phyloP scores from a whole-genome alignment of 2,113 vertebrate genomes.

The Cephalopterus ornatus region DNA sequence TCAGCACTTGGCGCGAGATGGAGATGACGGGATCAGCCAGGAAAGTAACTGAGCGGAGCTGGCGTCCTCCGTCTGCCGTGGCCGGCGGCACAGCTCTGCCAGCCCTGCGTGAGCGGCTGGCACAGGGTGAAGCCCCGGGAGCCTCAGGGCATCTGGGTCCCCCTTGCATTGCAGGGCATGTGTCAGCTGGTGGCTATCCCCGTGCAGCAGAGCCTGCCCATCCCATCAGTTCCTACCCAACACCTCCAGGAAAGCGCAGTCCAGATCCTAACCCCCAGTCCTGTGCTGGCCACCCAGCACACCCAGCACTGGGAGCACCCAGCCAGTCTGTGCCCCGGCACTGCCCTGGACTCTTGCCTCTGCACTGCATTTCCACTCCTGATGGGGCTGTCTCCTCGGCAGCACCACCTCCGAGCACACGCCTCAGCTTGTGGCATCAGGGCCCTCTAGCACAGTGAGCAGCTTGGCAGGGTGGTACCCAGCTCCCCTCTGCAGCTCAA shows the following conservation, averaged over 20 bases:
- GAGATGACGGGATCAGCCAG: slow-evolving; percentile 57
- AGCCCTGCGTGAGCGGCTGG: not conserved
- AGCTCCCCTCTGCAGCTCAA: not conserved
- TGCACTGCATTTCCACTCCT: rapidly evolving
- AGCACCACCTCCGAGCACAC: not conserved
- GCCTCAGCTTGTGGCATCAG: rapidly evolving
- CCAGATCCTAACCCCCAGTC: not conserved
- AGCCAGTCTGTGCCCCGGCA: not conserved
- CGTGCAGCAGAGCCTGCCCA: not conserved
- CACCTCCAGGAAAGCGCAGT: not conserved
- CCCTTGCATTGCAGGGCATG: rapidly evolving
- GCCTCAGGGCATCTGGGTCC: slow-evolving; percentile 29
- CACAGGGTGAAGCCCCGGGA: not conserved
- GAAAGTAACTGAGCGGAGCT: slow-evolving; percentile 41
- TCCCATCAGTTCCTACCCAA: rapidly evolving
- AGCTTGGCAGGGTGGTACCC: not conserved
- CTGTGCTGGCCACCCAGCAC: rapidly evolving
- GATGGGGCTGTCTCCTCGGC: rapidly evolving
- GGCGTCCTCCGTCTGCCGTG: not conserved
- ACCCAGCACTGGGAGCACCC: not conserved
- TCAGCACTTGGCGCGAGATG: slow-evolving; percentile 55
- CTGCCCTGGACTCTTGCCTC: not conserved
- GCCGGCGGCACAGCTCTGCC: not conserved
- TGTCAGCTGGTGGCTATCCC: not conserved
- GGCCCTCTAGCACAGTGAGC: not conserved